Base-by-base conservation (phyloP, 1,140 invertebrate species). In the Linepithema humile region DNA sequence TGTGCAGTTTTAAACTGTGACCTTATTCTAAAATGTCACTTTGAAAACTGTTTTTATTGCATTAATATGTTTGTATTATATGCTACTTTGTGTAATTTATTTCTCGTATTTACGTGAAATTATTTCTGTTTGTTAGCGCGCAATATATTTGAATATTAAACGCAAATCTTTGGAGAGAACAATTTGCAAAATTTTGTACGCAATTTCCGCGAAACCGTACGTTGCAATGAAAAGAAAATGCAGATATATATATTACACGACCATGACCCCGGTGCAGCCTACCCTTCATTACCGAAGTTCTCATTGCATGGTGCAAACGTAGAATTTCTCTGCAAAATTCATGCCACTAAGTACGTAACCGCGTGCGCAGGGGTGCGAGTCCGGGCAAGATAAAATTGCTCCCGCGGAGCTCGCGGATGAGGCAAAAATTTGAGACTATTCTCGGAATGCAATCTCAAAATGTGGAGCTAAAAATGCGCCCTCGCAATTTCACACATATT, bases 401-500 rank as follows among this genome's bases (percentile, higher is more conserved):
- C 48, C 60, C 20, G 59, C 57, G 43, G 55, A 60, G 55, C 35
- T 53, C 23, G 38, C 17, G 57, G 77, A 53, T 45, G 69, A 32
- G 73, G 65, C 65, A 89, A 89, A 89, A 90, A 90, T 84, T 90
- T 90, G 87, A 90, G 86, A 86, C 75, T 87, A 90, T 88, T 86
- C 89, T 40, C 45, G 85, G 88, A 91, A 91, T 89, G 90, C 84
- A 90, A 91, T 90, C 87, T 90, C 88, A 85, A 88, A 90, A 90
- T 88, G 88, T 75, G 83, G 57, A 87, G 86, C 86, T 88, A 87
- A 90, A 91, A 91, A 91, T 90, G 88, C 88, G 90, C 85, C 88
- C 77, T 86, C 55, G 87, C 87, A 91, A 91, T 91, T 91, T 91
- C 90, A 86, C 85, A 90, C 88, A 85, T 87, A 90, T 91, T 90